A percentile compares a stretch with the other conserved stretches of the same genome.
Conservation (phyloP, 1,140 invertebrate genomes). For the Drosophila triauraria region DNA sequence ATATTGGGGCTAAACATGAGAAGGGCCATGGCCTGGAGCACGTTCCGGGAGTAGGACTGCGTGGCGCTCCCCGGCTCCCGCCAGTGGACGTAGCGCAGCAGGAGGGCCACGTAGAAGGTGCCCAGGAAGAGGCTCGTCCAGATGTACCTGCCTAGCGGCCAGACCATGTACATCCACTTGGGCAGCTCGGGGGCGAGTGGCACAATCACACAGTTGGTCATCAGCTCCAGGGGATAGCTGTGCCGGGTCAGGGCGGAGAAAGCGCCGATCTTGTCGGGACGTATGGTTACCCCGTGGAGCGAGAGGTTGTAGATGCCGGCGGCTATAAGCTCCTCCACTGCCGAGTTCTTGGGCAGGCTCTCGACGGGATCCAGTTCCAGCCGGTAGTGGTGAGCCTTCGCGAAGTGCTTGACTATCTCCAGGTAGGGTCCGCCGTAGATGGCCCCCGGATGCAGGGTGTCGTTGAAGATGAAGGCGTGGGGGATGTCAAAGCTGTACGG, state of each 20-base stretch:
- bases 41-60: constrained; percentile 42
- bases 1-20: constrained; percentile 70
- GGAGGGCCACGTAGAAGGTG: constrained; percentile 64
- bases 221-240: constrained; percentile 67
- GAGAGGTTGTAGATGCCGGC: constrained; percentile 58
- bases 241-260: constrained; percentile 14
- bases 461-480: constrained; percentile 56
- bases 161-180: constrained; percentile 77
- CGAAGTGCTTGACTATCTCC: constrained; percentile 56
- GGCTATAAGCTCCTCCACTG: constrained; percentile 39
- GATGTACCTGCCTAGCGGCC: constrained; percentile 71
- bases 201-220: constrained; percentile 75
- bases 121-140: constrained; percentile 59
- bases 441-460: background rate
- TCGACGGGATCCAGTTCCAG: constrained; percentile 50
- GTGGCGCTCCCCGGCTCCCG: constrained; percentile 22
- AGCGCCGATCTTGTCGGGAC: constrained; percentile 14
- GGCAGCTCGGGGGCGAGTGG: constrained; percentile 74
- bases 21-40: constrained; percentile 59
- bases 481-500: constrained; percentile 68
- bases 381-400: constrained; percentile 32
- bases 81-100: constrained; percentile 63
- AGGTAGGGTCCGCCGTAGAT: constrained; percentile 59
- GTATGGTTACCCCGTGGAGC: constrained; percentile 47
- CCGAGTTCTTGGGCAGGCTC: constrained; percentile 52